Percentiles rank a stretch among this genome's conserved stretches.
These are phyloP conservation scores for Drosophila repleta DNA, from an alignment of 1,140 invertebrate species.

Conservation along the genomic window DNA sequence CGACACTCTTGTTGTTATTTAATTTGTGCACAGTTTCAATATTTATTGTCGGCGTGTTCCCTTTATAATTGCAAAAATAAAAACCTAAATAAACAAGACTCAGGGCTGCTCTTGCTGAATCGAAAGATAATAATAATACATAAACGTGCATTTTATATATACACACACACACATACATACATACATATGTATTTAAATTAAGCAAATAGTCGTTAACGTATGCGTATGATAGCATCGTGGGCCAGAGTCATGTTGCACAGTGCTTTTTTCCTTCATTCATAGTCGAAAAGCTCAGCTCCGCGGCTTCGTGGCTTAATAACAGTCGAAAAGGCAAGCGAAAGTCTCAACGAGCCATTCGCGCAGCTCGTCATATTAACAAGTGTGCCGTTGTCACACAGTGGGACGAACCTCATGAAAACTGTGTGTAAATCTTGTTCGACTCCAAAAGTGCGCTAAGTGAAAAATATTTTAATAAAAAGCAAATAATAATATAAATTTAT, in stretches of 20 bases:
- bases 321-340: constrained; percentile 54
- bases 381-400: constrained; percentile 62
- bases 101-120: constrained; percentile 38
- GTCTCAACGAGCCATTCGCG: constrained; percentile 34
- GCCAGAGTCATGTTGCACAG: not conserved
- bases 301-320: constrained; percentile 2
- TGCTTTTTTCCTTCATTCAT: constrained; percentile 17
- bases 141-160: constrained; percentile 17
- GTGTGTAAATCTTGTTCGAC: constrained; percentile 6
- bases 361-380: constrained; percentile 59
- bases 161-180: too few species aligned
- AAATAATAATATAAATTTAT: too few species aligned
- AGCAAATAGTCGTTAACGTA: constrained; percentile 28
- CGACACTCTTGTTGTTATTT: constrained; percentile 44
- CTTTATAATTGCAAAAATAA: constrained; percentile 65
- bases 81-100: constrained; percentile 47
- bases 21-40: constrained; percentile 75
- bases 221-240: constrained; percentile 2
- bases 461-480: not conserved
- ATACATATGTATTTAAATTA: constrained; percentile 9
- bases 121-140: constrained; percentile 45
- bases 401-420: constrained; percentile 16
- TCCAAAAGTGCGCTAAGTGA: not conserved
- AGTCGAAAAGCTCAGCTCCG: constrained; percentile 33
- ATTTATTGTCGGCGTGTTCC: constrained; percentile 62